Base-by-base conservation (phyloP, 37 sponge, comb jelly and placozoan genomes). In the Beroe ovata region DNA sequence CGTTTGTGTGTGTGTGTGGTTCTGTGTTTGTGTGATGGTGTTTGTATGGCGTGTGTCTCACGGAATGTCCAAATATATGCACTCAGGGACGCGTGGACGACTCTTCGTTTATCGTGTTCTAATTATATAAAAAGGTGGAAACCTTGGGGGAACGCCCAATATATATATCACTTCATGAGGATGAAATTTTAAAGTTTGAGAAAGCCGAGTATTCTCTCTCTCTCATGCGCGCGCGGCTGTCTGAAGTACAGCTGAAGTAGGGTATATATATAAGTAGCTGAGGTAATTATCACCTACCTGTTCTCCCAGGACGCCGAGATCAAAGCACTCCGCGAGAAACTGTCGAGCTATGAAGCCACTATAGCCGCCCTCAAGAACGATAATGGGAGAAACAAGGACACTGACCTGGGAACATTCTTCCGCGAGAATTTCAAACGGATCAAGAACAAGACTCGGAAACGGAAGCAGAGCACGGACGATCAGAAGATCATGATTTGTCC, bases 381-480 rank as follows among this genome's bases (percentile, higher is more conserved):
- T 23, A 62, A 20, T 23, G 29, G 63, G 22, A 62, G 4, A 11
- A 47, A 47, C 54, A 47, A 47, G 54, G 30, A 29, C 69, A 66
- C 16, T 16, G 69, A 66, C 30, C 30, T 30, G 1, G 69, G 69
- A 66, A 66, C 32, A 4, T 66, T 66, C 69, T 30, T 66, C 69
- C 25, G 30, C 36, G 69, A 66, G 34, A 66, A 66, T 37, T 66
- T 66, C 30, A 66, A 66, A 30, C 29, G 35, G 36, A 66, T 66
- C 36, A 66, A 66, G 30, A 66, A 66, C 35, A 66, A 66, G 69
- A 66, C 69, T 6, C 33, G 25, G 69, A 66, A 66, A 66, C 69
- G 69, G 8, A 66, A 30, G 30, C 69, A 66, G 69, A 66, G 69
- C 36, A 1, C 34, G 36, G 30, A 25, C 2, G 69, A 30, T 2